Base-by-base conservation (phyloP, 2,888 invertebrate genomes). In the Leptura quadrifasciata region DNA sequence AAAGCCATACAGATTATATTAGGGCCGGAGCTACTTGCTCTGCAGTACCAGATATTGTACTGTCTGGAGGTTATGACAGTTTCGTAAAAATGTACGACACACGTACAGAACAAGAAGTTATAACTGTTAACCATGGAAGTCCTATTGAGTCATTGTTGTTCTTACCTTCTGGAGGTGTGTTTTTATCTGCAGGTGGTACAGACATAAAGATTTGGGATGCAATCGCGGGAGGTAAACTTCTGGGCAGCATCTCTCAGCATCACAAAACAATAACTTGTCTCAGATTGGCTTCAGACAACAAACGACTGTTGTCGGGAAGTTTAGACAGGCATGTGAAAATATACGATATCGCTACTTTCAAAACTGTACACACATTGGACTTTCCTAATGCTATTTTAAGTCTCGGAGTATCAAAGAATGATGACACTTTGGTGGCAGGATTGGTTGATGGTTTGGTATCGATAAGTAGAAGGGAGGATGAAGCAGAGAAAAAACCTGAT, bases 241-340 rank as follows among this genome's bases (percentile, higher is more conserved):
- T 99, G 24, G 94, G 96, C 1, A 94, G 93, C 84, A 92, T 99
- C 79, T 95, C 95, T 1, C 95, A 97, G 83, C 99, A 99, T 89
- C 97, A 98, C 89, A 99, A 99, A 91, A 97, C 98, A 0, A 94
- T 99, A 0, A 99, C 98, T 0, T 95, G 95, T 80, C 88, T 99
- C 65, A 91, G 93, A 80, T 91, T 98, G 77, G 96, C 96, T 24
- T 95, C 94, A 58, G 93, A 95, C 85, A 95, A 95, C 24, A 94
- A 93, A 80, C 92, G 96, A 84, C 91, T 99, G 20, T 89, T 98
- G 83, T 97, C 98, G 0, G 97, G 95, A 0, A 96, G 97, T 2
- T 91, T 99, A 73, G 99, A 99, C 88, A 93, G 96, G 79, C 97
- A 97, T 90, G 95, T 98, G 0, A 98, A 98, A 90, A 93, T 98